Base-by-base conservation (phyloP, 1,140 invertebrate species). In the Meloidogyne floridensis region DNA sequence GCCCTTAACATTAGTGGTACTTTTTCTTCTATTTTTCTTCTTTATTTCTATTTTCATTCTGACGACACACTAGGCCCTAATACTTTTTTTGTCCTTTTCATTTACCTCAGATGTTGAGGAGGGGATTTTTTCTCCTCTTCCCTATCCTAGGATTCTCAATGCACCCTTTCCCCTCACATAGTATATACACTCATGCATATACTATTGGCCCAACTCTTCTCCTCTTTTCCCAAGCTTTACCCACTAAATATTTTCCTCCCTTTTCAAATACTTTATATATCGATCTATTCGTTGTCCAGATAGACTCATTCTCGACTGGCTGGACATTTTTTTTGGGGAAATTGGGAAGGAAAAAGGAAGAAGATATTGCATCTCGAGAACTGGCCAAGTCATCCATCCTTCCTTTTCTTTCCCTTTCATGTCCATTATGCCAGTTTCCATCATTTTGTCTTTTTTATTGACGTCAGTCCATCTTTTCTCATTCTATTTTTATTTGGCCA, bases 341-440 rank as follows among this genome's bases (percentile, higher is more conserved):
- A n/a, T 6, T 54, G 11, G 53, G 53, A 54, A 54, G 7, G 47
- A 47, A 47, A 47, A 47, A 8, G 47, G 47, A 47, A 47, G 47
- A 47, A 47, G 47, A 47, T 47, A 47, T 47, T 47, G 47, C 47
- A 47, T 47, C 47, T 47, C 47, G 47, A 8, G 47, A 65, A 65
- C 15, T 32, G 13, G 43, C 6, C 75, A 32, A 56, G 32, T 43
- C 75, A 56, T 42, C 75, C 75, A 20, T 42, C n/a, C 75, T 75
- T 75, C 10, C 43, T 47, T 47, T 47, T 9, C 42, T 18, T 15
- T 53, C 20, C 43, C 20, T 54, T 20, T 9, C 6, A 9, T 59
- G 59, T 15, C 74, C 8, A 75, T 75, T 75, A 20, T 47, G n/a
- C 43, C 74, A 56, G 53, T 59, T 75, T 11, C 43, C 74, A 75